These are phyloP conservation scores for Agriopis marginaria DNA, from an alignment of 2,888 invertebrate genomes.

Conservation along the genomic window DNA sequence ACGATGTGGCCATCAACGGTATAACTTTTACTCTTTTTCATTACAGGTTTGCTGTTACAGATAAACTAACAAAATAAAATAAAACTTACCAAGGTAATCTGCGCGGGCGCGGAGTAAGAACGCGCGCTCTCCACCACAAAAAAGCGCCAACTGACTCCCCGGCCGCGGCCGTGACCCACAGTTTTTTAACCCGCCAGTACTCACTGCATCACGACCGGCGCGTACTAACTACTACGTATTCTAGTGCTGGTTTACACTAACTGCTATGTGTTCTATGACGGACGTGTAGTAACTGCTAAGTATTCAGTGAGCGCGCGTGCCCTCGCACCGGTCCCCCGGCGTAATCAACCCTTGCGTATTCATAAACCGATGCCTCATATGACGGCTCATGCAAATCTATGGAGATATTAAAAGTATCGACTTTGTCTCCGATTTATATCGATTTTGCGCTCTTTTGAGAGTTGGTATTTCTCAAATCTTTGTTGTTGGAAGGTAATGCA, in stretches of 20 bases:
- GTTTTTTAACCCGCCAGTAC: slow-evolving; percentile 68
- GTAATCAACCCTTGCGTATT: slow-evolving; percentile 81
- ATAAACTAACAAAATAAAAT: slow-evolving; percentile 32
- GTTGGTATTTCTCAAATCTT: not conserved
- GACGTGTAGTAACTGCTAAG: slow-evolving; percentile 12
- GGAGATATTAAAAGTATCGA: slow-evolving; percentile 31
- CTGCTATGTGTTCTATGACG: slow-evolving; percentile 15
- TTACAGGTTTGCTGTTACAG: not conserved
- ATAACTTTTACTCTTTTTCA: slow-evolving; percentile 10
- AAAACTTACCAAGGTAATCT: slow-evolving; percentile 55
- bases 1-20: slow-evolving; percentile 5
- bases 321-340: slow-evolving; percentile 55
- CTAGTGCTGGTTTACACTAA: slow-evolving; percentile 50
- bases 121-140: slow-evolving; percentile 69
- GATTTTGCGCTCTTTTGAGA: slow-evolving; percentile 18
- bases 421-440: slow-evolving; percentile 33
- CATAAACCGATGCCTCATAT: slow-evolving; percentile 70
- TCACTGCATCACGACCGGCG: slow-evolving; percentile 37
- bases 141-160: slow-evolving; percentile 67
- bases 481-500: not conserved
- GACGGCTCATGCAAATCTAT: slow-evolving; percentile 46
- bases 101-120: slow-evolving; percentile 63
- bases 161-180: slow-evolving; percentile 71
- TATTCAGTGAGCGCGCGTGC: slow-evolving; percentile 58
- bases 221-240: slow-evolving; percentile 4